Evolutionary conservation across 2,113 vertebrate genomes (phyloP).

Genomic region (Erpornis zantholeuca): DNA sequence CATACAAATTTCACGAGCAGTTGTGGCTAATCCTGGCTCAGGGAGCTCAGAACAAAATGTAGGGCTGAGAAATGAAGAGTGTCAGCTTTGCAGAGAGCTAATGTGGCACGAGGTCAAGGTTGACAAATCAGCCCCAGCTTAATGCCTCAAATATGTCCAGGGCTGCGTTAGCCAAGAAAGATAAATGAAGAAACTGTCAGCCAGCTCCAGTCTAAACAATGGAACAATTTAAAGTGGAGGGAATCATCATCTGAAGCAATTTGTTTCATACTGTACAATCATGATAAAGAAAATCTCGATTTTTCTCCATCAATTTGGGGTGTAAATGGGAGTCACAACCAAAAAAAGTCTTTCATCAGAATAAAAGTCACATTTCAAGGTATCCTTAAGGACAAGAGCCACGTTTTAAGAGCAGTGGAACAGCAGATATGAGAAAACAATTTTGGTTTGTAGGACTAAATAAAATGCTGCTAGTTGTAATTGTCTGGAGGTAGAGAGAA

Average conservation of each 20-base stretch:
- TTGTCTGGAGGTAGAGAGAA: background rate
- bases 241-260: slow-evolving; percentile 47
- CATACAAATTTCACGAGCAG: background rate
- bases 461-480: background rate
- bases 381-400: background rate
- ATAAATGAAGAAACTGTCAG: slow-evolving; percentile 48
- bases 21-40: background rate
- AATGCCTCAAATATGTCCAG: background rate
- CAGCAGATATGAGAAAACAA: background rate
- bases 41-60: background rate
- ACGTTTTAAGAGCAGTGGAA: background rate
- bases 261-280: slow-evolving; percentile 31
- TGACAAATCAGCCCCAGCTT: slow-evolving; percentile 36
- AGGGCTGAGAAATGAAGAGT: slow-evolving; percentile 45
- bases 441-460: background rate
- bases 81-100: slow-evolving; percentile 43
- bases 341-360: background rate
- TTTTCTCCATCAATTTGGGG: background rate
- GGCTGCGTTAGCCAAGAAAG: background rate
- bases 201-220: slow-evolving; percentile 41
- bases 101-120: slow-evolving; percentile 51
- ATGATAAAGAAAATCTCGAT: slow-evolving; percentile 28
- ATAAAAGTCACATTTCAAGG: background rate
- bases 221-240: slow-evolving; percentile 25
- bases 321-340: background rate